Percentiles rank a stretch among this genome's conserved stretches.
Evolutionary conservation across 2,888 invertebrate species (phyloP).

Genomic region (Asteroscopus sphinx): DNA sequence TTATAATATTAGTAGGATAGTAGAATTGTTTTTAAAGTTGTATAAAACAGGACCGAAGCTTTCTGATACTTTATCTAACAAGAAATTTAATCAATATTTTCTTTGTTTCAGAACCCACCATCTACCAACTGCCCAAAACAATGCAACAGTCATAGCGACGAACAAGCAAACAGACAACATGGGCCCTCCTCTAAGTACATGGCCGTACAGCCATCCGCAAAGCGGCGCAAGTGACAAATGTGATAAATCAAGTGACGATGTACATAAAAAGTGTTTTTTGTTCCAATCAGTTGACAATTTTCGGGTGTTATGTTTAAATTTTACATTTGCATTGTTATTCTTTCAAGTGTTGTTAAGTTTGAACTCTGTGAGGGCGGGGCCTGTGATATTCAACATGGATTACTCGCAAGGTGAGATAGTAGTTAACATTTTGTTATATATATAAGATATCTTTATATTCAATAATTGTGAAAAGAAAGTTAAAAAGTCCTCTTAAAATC

Average conservation of each 20-base stretch:
- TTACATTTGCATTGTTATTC: conserved; percentile 73
- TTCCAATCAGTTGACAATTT: conserved; percentile 68
- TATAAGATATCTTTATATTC: too few relatives aligned
- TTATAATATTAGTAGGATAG: too few relatives aligned
- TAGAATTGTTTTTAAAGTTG: too few relatives aligned
- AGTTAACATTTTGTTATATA: background rate
- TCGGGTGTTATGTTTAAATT: conserved; percentile 74
- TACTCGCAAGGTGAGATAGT: conserved; percentile 81
- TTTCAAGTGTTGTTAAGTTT: conserved; percentile 76
- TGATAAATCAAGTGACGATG: conserved; percentile 62
- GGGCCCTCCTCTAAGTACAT: conserved; percentile 80
- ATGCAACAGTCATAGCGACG: conserved; percentile 71
- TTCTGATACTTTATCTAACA: too few relatives aligned
- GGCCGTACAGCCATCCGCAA: conserved; percentile 74
- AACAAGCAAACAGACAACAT: conserved; percentile 60
- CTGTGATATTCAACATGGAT: conserved; percentile 82
- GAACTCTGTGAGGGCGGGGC: conserved; percentile 76
- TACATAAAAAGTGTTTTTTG: conserved; percentile 66
- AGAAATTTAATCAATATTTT: conserved; percentile 25
- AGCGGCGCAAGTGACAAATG: conserved; percentile 46
- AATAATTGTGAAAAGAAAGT: too few relatives aligned
- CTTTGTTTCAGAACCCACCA: conserved; percentile 71
- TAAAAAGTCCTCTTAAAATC: too few relatives aligned
- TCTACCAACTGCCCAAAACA: conserved; percentile 20
- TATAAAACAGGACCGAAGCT: too few relatives aligned